Evolutionary conservation across 2,888 invertebrate species (phyloP).

Genomic region (Stegana nigrithorax): DNA sequence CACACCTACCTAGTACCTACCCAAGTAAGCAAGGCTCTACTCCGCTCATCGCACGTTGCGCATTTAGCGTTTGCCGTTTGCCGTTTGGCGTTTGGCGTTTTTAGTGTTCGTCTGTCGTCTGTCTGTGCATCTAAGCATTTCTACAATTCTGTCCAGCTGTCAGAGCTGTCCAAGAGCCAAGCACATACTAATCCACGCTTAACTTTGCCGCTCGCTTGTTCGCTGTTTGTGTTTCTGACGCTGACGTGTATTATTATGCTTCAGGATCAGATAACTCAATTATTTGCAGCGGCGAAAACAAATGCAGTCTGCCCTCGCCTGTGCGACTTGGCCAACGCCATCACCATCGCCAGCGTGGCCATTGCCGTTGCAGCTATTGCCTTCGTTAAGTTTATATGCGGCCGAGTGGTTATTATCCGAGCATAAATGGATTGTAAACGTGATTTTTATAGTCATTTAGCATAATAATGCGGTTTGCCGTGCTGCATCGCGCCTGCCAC

Average conservation of each 20-base stretch:
- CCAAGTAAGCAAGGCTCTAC: too few relatives aligned
- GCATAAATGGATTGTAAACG: slow-evolving; percentile 68
- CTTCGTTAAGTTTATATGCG: too few relatives aligned
- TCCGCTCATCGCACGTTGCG: not conserved
- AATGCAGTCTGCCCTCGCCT: slow-evolving; percentile 42
- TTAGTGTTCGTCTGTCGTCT: not conserved
- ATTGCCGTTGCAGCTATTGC: slow-evolving; percentile 37
- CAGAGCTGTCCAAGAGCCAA: too few relatives aligned
- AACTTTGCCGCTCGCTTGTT: too few relatives aligned
- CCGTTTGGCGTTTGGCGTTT: too few relatives aligned
- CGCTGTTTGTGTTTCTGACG: not conserved
- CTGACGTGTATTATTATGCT: slow-evolving; percentile 16
- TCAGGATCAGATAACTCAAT: slow-evolving; percentile 66
- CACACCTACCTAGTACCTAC: too few relatives aligned
- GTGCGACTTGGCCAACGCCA: slow-evolving; percentile 30
- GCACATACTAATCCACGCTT: too few relatives aligned
- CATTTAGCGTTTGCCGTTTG: not conserved
- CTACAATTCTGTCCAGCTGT: too few relatives aligned
- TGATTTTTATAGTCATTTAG: slow-evolving; percentile 68
- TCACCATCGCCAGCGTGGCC: too few relatives aligned
- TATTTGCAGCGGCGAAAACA: slow-evolving; percentile 66
- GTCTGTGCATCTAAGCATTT: too few relatives aligned
- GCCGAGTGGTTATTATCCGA: slow-evolving; percentile 64
- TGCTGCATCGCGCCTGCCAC: too few relatives aligned
- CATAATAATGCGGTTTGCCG: slow-evolving; percentile 65